These are phyloP conservation scores for Macroramphosus scolopax DNA, from an alignment of 2,797 vertebrate genomes.

Conservation along the genomic window DNA sequence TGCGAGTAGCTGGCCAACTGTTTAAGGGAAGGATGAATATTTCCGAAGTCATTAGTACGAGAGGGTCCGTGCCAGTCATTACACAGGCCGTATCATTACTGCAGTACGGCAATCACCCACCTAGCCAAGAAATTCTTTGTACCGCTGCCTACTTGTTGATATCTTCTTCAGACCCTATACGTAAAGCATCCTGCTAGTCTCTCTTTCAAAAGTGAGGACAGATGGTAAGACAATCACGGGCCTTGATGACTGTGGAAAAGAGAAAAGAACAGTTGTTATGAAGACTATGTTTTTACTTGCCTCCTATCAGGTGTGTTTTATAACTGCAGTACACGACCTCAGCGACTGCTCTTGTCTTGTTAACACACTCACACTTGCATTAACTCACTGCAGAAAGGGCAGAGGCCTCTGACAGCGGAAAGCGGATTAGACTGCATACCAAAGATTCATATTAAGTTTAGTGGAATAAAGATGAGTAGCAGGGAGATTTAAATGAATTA, in stretches of 20 bases:
- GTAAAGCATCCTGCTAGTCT: slow-evolving; percentile 6
- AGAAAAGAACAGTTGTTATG: slow-evolving; percentile 10
- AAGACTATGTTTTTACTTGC: slow-evolving; percentile 33
- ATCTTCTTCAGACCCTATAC: slow-evolving; percentile 38
- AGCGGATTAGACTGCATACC: slow-evolving; percentile 80
- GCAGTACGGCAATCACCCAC: slow-evolving; percentile 30
- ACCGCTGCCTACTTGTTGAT: slow-evolving; percentile 39
- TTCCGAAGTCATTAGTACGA: slow-evolving; percentile 43
- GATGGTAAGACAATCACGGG: slow-evolving; percentile 33
- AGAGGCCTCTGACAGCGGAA: slow-evolving; percentile 72
- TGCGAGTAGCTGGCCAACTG: slow-evolving; percentile 47
- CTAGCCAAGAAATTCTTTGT: slow-evolving; percentile 39
- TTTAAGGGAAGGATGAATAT: slow-evolving; percentile 31
- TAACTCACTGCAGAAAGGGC: slow-evolving; percentile 52
- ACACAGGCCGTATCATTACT: slow-evolving; percentile 36
- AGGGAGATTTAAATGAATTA: slow-evolving; percentile 87
- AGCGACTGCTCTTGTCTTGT: slow-evolving; percentile 51
- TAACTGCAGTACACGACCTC: slow-evolving; percentile 48
- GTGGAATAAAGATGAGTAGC: slow-evolving; percentile 82
- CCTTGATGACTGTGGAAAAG: slow-evolving; percentile 17
- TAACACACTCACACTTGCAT: slow-evolving; percentile 19
- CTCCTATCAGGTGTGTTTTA: slow-evolving; percentile 5
- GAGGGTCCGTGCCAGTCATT: slow-evolving; percentile 31
- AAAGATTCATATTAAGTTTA: slow-evolving; percentile 85
- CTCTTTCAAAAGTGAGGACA: slow-evolving; percentile 39